Conservation (phyloP, 2,888 invertebrate genomes). For the Agriopis leucophaearia region DNA sequence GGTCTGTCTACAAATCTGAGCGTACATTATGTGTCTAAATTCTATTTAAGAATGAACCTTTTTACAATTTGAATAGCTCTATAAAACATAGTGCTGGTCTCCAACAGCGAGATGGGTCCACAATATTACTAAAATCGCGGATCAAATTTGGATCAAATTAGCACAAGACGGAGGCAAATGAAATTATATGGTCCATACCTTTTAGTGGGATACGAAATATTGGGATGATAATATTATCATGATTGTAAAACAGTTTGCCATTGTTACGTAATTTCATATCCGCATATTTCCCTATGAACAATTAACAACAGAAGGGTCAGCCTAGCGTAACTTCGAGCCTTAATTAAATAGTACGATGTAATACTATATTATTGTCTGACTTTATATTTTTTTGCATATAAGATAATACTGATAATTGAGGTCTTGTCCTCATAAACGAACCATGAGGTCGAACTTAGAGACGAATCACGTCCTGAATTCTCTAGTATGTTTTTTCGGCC, state of each 20-base stretch:
- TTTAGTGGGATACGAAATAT: background rate
- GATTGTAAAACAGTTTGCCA: background rate
- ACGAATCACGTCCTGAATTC: background rate
- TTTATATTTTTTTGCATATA: background rate
- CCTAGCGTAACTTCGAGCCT: background rate
- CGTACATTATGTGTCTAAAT: conserved; percentile 1
- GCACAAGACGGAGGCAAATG: background rate
- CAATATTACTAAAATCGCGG: background rate
- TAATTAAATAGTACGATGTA: conserved; percentile 8
- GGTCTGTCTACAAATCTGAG: conserved; percentile 4
- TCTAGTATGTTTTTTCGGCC: background rate
- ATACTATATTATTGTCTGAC: background rate
- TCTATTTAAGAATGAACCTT: conserved; percentile 10
- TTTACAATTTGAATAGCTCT: background rate
- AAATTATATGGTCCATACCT: background rate
- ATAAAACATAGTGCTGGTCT: background rate
- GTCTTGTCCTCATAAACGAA: background rate
- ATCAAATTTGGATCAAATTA: background rate
- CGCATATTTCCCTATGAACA: conserved; percentile 25
- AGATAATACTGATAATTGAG: background rate
- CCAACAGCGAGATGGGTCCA: background rate
- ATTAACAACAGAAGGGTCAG: conserved; percentile 12
- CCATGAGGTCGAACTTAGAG: background rate
- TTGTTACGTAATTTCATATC: conserved; percentile 13
- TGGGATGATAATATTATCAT: background rate